phyloP scores from a whole-genome alignment of 2,797 vertebrate genomes.

The Hoplostethus mediterraneus region DNA sequence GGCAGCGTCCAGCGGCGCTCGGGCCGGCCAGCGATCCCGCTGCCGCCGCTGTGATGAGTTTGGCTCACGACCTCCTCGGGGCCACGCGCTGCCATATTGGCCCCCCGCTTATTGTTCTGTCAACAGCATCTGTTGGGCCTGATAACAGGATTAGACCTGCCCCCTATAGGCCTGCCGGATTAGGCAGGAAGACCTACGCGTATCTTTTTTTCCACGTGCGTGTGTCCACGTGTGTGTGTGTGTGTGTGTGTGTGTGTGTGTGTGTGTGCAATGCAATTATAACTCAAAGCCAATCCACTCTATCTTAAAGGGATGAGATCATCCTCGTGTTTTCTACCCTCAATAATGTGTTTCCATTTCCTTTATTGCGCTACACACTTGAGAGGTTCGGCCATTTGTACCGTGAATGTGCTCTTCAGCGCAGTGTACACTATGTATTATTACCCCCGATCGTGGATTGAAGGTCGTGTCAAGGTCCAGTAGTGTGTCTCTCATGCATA shows the following conservation, averaged over 20 bases:
- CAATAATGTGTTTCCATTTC: conserved; percentile 6
- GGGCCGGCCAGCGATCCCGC: conserved; percentile 64
- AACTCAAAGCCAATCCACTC: conserved; percentile 48
- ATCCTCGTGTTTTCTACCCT: conserved; percentile 16
- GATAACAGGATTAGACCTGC: conserved; percentile 84
- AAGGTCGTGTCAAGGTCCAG: conserved; percentile 67
- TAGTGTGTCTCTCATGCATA: conserved; percentile 58
- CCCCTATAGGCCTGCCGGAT: conserved; percentile 73
- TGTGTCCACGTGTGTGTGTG: conserved; percentile 30
- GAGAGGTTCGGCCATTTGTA: conserved; percentile 5
- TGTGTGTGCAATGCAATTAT: conserved; percentile 41
- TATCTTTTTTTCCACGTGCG: conserved; percentile 55
- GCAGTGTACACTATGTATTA: conserved; percentile 32
- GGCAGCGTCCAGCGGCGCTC: conserved; percentile 35
- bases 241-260: conserved; percentile 33
- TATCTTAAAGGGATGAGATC: conserved; percentile 42
- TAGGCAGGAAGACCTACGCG: conserved; percentile 55
- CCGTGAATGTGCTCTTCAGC: conserved; percentile 27
- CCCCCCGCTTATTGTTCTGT: conserved; percentile 80
- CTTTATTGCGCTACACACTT: not conserved
- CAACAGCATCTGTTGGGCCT: conserved; percentile 81
- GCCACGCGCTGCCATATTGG: conserved; percentile 64
- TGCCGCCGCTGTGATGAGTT: conserved; percentile 70
- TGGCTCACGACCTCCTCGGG: conserved; percentile 78
- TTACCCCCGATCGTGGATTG: conserved; percentile 34